phyloP scores from a whole-genome alignment of 1,140 invertebrate genomes.

The Drosophila jambulina region DNA sequence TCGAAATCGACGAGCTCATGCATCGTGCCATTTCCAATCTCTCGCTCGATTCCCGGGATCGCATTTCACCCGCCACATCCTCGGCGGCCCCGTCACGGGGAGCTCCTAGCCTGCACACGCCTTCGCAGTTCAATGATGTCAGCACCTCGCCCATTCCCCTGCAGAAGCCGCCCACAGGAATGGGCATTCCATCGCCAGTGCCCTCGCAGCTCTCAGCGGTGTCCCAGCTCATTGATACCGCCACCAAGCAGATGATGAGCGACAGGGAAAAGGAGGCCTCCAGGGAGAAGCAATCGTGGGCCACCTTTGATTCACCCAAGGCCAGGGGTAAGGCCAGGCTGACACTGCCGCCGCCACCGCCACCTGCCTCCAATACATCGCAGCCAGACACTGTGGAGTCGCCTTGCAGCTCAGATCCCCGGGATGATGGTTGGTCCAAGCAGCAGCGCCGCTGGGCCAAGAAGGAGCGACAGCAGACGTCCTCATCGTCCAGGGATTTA shows the following conservation, averaged over 20 bases:
- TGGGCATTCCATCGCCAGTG: slow-evolving; percentile 80
- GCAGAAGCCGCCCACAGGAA: slow-evolving; percentile 61
- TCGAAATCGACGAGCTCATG: slow-evolving; percentile 84
- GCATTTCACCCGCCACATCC: slow-evolving; percentile 71
- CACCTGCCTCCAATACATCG: slow-evolving; percentile 79
- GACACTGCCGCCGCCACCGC: slow-evolving; percentile 67
- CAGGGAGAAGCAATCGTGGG: slow-evolving; percentile 78
- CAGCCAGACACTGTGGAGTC: slow-evolving; percentile 86
- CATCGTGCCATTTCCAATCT: slow-evolving; percentile 84
- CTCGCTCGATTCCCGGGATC: slow-evolving; percentile 79
- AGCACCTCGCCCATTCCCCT: slow-evolving; percentile 83
- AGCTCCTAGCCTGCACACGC: slow-evolving; percentile 46
- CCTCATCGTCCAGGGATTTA: slow-evolving; percentile 89
- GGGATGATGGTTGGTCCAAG: slow-evolving; percentile 86
- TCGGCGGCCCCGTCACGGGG: slow-evolving; percentile 58
- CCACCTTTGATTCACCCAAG: slow-evolving; percentile 84
- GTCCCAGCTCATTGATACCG: slow-evolving; percentile 78
- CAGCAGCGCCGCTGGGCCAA: slow-evolving; percentile 75
- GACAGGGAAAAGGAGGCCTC: slow-evolving; percentile 46
- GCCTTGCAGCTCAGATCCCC: slow-evolving; percentile 92
- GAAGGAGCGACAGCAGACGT: slow-evolving; percentile 86
- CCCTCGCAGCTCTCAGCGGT: slow-evolving; percentile 74
- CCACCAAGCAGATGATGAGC: slow-evolving; percentile 74
- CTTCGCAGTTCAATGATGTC: slow-evolving; percentile 79
- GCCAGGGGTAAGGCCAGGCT: slow-evolving; percentile 63